Conservation (phyloP, 2,888 invertebrate species). For the Drosophila sordidula region DNA sequence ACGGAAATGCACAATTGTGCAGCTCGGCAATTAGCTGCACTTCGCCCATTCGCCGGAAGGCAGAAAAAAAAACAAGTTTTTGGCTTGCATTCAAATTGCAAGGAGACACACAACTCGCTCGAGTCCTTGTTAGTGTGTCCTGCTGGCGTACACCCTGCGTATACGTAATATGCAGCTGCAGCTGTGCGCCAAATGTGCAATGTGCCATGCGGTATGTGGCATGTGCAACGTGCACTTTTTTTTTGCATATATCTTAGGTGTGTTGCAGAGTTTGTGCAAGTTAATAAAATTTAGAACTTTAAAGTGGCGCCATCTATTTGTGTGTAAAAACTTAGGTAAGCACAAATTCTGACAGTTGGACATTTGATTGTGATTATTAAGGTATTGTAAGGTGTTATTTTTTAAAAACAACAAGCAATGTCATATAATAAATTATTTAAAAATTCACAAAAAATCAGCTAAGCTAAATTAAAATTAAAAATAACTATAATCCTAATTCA, state of each 20-base stretch:
- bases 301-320: background rate
- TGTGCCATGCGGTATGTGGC: background rate
- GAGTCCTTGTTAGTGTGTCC: conserved; percentile 21
- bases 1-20: conserved; percentile 84
- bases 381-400: no score
- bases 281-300: background rate
- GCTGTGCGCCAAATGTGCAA: conserved; percentile 8
- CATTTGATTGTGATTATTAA: no score
- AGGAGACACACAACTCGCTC: conserved; percentile 49
- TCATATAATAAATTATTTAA: no score
- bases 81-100: conserved; percentile 76
- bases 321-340: no score
- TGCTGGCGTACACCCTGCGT: conserved; percentile 60
- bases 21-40: conserved; percentile 82
- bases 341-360: no score
- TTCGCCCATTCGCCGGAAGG: conserved; percentile 64
- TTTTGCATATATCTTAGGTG: conserved; percentile 29
- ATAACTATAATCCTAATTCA: no score
- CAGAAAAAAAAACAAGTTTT: conserved; percentile 55
- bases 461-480: no score
- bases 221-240: conserved; percentile 27
- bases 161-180: conserved; percentile 71
- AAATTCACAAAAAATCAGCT: no score
- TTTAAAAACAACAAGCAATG: no score
- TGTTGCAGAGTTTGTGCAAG: conserved; percentile 1